A percentile compares a stretch with the other conserved stretches of the same genome.
Conservation (phyloP, 2,797 vertebrate species). For the Crossoptilon crossoptilon region DNA sequence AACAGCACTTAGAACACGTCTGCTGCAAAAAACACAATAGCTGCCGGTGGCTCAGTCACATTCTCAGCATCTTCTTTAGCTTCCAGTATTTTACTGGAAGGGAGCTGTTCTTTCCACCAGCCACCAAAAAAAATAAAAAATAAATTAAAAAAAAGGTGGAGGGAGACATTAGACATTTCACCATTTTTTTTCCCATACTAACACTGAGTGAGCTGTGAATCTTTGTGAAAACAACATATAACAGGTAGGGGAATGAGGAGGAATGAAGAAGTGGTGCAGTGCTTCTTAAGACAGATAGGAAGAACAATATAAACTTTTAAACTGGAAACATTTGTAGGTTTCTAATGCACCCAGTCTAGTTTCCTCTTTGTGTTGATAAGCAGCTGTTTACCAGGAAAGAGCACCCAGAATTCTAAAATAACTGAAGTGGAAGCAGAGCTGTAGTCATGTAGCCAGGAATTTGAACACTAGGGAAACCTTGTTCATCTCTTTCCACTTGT, state of each 20-base stretch:
- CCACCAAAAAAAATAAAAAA: background rate
- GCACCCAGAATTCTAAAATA: background rate
- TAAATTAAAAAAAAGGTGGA: too few species aligned
- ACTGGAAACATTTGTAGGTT: background rate
- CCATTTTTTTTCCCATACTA: background rate
- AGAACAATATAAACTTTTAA: background rate
- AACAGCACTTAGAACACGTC: background rate
- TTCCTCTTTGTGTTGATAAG: background rate
- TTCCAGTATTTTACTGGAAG: background rate
- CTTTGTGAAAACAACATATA: background rate
- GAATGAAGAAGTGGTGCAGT: background rate
- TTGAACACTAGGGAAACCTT: background rate
- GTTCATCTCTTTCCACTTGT: background rate
- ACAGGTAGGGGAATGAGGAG: background rate
- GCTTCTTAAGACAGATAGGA: background rate
- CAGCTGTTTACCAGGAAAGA: background rate
- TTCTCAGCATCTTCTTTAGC: background rate
- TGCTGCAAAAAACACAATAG: background rate
- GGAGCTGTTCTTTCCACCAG: background rate
- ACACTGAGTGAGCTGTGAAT: background rate
- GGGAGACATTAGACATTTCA: background rate
- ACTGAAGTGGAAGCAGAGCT: background rate
- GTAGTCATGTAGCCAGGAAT: background rate
- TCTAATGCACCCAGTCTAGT: background rate
- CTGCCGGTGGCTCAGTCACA: background rate